Evolutionary conservation across 2,888 invertebrate species (phyloP), one percentile per base, ranked within the genome.

Genomic region (Lasioglossum morio): DNA sequence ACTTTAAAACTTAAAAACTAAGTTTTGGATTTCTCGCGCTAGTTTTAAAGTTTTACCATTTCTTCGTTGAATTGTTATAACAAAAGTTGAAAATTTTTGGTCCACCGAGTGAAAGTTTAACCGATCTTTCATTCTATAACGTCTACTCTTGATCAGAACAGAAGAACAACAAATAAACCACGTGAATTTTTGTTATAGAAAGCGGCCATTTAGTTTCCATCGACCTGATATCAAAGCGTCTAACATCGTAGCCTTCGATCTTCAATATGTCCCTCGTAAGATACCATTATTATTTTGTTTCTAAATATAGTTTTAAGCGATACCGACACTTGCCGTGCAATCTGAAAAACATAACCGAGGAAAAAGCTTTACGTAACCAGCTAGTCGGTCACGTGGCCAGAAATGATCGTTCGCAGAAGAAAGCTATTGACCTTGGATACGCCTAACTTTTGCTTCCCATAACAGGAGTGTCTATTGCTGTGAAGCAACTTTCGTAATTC

Each of bases 271-370:
- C 69, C 37, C 34, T 69, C 69, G 69, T 37, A 69, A 37, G 69
- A 69, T 40, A 69, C 34, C 23, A 69, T 69, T 69, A 69, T 87
- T 83, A 84, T 82, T 23, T 69, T 69, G 69, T 23, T 37, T 69
- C 37, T 69, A 69, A 69, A 69, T 69, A 69, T 69, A 69, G 69
- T 69, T 69, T 23, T 37, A 69, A 69, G 69, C 37, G 37, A 23
- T 23, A n/a, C 12, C 37, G 4, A 27, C n/a, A 2, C 5, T 16
- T 40, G 23, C 37, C 23, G 4, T 10, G 37, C 69, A 23, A 40
- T 69, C 37, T n/a, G 12, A 69, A n/a, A 69, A n/a, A 4, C 69
- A n/a, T 40, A 23, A n/a, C 37, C 23, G 69, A 69, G 37, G 69
- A 4, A 69, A 40, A 69, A 37, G 66, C 69, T 69, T 69, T 69